Percentiles rank a stretch among this genome's conserved stretches.
Evolutionary conservation across 1,140 invertebrate genomes (phyloP).

Genomic region (Drosophila tani): DNA sequence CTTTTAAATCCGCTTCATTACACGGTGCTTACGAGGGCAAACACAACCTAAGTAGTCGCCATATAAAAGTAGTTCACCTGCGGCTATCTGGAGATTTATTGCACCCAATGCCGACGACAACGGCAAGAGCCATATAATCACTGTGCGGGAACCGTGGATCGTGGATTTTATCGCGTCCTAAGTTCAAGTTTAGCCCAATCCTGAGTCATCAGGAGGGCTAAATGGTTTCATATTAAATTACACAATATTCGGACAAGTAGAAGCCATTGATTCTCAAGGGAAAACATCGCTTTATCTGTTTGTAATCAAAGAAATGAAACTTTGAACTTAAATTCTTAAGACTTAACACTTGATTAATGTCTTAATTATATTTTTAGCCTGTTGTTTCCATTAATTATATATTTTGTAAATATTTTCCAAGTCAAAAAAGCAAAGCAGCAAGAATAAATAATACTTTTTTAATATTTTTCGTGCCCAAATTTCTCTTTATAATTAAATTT

Average conservation of each 20-base stretch:
- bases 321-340: too few species aligned
- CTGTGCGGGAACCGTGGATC: slow-evolving; percentile 18
- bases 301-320: too few species aligned
- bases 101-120: slow-evolving; percentile 26
- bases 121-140: slow-evolving; percentile 35
- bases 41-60: slow-evolving; percentile 39
- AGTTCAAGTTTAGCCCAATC: slow-evolving; percentile 30
- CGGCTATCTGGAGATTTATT: slow-evolving; percentile 66
- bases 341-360: too few species aligned
- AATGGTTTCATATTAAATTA: background rate
- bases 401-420: too few species aligned
- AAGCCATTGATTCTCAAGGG: too few species aligned
- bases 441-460: background rate
- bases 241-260: background rate
- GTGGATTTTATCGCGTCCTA: slow-evolving; percentile 29
- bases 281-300: too few species aligned
- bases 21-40: slow-evolving; percentile 24
- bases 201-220: slow-evolving; percentile 14
- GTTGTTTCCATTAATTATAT: too few species aligned
- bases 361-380: too few species aligned
- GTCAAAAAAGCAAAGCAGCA: too few species aligned
- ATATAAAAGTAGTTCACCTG: slow-evolving; percentile 28
- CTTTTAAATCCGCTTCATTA: slow-evolving; percentile 6
- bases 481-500: background rate
- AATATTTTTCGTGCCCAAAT: too few species aligned